Base-by-base conservation (phyloP, 2,888 invertebrate genomes). In the Ophraella communa region DNA sequence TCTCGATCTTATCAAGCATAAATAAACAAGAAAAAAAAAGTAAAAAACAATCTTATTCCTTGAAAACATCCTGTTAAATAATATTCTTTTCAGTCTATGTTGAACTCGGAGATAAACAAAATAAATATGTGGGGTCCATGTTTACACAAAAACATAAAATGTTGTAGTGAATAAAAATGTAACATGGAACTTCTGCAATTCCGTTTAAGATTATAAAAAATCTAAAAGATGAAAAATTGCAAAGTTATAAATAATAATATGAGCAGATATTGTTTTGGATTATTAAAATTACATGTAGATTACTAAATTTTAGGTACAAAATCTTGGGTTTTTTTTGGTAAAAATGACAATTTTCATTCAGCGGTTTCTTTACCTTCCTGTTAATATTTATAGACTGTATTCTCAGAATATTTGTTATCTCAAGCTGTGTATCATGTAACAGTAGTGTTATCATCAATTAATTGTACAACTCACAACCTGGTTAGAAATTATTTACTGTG, bases 21-120 rank as follows among this genome's bases (percentile, higher is more conserved):
- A 39, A 39, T 39, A 39, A 39, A 17, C 39, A 39, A 11, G 11
- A 10, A 30, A 17, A 14, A 39, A 11, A 30, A 10, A 30, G 1
- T 5, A 39, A 39, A 14, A 39, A 17, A 39, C 39, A 17, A n/a
- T 4, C 17, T 39, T 14, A 39, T 8, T 39, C 39, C 39, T 39
- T 39, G 14, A 39, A 65, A 52, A 65, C 62, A 65, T 65, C 65
- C 65, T 65, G 65, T 65, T 59, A 45, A 54, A 49, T 47, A 53
- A 39, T 17, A 5, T 14, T 39, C 39, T 17, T 17, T 17, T 39
- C 14, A 39, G 14, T 42, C 53, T 57, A 62, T 65, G 53, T 58
- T 30, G 53, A 57, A 45, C 33, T 61, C 54, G 53, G 51, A 54
- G 62, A 57, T 62, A 62, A 65, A 65, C 56, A 62, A 59, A 55